These are phyloP conservation scores for Pseudonaja textilis DNA, from an alignment of 2,113 vertebrate species.

Conservation along the genomic window DNA sequence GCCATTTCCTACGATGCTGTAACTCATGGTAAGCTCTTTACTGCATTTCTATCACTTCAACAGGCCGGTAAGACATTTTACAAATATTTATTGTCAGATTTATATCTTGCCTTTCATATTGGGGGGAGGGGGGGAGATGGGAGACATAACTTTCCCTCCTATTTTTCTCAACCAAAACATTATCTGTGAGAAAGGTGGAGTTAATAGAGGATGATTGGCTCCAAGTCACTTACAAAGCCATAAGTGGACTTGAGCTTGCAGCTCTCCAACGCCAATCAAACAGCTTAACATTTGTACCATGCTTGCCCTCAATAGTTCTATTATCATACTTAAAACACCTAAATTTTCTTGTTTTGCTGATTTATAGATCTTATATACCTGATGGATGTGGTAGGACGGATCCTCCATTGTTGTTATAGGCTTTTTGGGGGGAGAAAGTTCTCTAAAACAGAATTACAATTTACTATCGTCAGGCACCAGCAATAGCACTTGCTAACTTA, in stretches of 20 bases:
- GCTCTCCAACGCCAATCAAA: neutral
- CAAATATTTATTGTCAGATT: neutral
- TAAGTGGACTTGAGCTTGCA: neutral
- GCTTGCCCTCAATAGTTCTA: too few relatives aligned
- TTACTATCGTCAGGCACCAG: neutral
- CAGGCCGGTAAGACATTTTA: neutral
- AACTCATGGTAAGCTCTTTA: neutral
- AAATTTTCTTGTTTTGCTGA: neutral
- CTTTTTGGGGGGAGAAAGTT: too few relatives aligned
- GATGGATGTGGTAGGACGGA: neutral
- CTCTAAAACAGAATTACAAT: neutral
- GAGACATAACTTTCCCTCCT: neutral
- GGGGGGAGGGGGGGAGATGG: too few relatives aligned
- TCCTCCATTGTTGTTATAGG: neutral
- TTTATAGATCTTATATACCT: neutral
- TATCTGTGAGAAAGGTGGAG: neutral
- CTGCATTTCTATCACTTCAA: neutral
- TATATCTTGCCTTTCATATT: neutral
- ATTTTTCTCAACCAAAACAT: neutral
- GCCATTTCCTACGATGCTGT: neutral
- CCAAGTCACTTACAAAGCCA: neutral
- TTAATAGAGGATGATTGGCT: neutral
- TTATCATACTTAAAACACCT: neutral
- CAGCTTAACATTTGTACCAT: neutral
- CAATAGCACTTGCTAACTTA: neutral